A percentile compares a stretch with the other conserved stretches of the same genome.
Conservation (phyloP, 1,140 invertebrate genomes). For the Sarcophaga bullata region DNA sequence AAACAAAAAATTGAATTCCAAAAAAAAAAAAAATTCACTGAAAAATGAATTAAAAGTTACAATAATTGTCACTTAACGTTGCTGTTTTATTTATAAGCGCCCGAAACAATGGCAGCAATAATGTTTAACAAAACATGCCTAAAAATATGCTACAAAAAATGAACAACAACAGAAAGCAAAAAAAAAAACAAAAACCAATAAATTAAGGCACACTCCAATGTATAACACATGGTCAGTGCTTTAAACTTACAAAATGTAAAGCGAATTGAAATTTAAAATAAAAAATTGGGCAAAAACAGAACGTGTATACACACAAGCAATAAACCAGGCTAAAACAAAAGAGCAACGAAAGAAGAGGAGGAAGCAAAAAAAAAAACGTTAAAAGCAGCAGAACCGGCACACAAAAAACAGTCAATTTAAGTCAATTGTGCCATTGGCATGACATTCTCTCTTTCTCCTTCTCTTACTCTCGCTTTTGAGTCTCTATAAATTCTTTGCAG, state of each 20-base stretch:
- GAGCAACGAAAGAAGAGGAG: too few relatives aligned
- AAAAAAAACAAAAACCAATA: too few relatives aligned
- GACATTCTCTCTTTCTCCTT: background rate
- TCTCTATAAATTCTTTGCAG: too few relatives aligned
- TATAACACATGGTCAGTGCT: too few relatives aligned
- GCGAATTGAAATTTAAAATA: too few relatives aligned
- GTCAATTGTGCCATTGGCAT: slow-evolving; percentile 23
- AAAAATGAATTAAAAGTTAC: background rate
- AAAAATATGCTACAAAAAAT: background rate
- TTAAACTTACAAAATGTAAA: too few relatives aligned
- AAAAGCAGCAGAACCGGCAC: background rate
- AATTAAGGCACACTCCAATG: too few relatives aligned
- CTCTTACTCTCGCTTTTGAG: background rate
- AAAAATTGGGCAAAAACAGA: too few relatives aligned
- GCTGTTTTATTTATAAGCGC: background rate
- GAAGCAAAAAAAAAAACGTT: too few relatives aligned
- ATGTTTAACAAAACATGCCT: background rate
- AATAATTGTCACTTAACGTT: slow-evolving; percentile 17
- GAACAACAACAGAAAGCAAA: background rate
- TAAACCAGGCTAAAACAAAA: too few relatives aligned
- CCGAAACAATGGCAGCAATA: background rate
- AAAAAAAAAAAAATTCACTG: background rate
- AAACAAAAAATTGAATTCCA: background rate
- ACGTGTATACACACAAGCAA: too few relatives aligned
- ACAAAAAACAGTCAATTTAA: background rate